Conservation (phyloP, 2,888 invertebrate genomes). For the Fissipunctia ypsillon region DNA sequence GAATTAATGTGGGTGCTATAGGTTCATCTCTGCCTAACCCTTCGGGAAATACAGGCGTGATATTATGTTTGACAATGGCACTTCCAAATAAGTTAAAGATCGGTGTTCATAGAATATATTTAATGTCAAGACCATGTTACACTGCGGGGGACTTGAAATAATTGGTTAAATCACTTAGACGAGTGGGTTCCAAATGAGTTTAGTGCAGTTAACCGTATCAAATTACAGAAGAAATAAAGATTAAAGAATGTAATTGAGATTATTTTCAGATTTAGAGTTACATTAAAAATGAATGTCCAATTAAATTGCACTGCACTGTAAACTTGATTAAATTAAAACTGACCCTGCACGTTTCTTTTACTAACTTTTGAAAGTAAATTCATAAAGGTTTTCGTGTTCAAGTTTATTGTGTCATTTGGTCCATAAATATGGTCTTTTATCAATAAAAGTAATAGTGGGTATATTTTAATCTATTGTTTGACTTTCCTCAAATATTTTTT, state of each 20-base stretch:
- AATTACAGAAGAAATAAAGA: conserved; percentile 45
- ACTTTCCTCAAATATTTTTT: no score
- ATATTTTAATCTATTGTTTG: no score
- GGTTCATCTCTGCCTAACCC: no score
- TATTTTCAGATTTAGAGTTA: conserved; percentile 25
- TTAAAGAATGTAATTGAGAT: conserved; percentile 51
- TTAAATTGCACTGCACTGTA: conserved; percentile 43
- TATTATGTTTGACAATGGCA: no score
- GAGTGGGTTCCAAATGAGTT: conserved; percentile 39
- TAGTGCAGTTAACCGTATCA: conserved; percentile 41
- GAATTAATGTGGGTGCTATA: no score
- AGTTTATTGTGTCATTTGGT: not conserved
- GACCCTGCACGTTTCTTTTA: not conserved
- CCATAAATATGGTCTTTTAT: not conserved
- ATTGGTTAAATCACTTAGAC: conserved; percentile 75
- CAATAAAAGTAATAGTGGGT: not conserved
- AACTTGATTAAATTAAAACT: conserved; percentile 9
- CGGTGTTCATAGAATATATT: conserved; percentile 31
- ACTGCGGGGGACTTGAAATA: conserved; percentile 79
- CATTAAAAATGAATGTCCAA: conserved; percentile 33
- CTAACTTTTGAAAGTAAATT: not conserved
- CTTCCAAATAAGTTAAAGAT: conserved; percentile 31
- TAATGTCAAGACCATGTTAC: conserved; percentile 68
- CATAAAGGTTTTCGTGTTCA: not conserved
- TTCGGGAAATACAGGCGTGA: no score